Evolutionary conservation across 2,888 invertebrate genomes (phyloP), one percentile per base, ranked within the genome.

Genomic region (Idaea biselata): DNA sequence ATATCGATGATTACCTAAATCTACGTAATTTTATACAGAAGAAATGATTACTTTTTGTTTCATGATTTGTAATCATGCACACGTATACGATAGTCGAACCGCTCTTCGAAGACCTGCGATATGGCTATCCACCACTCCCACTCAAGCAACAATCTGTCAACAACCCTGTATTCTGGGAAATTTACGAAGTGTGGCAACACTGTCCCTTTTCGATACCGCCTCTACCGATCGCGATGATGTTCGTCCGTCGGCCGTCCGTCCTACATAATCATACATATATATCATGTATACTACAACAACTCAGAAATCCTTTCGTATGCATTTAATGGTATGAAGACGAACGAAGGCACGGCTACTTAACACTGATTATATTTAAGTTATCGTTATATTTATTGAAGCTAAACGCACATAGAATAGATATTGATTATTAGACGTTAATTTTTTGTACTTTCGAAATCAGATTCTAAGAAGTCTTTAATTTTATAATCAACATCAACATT

Each of bases 361-460:
- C 84, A 87, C 83, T 86, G 86, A 88, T 82, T 82, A 81, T 83
- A 80, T 74, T 75, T 72, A 76, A 71, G 76, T 75, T 66, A 70
- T 67, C 66, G 63, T 70, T 68, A 66, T 8, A 80, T 81, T 79
- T 78, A 86, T 78, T 82, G 86, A 91, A 92, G 91, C 91, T 89
- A 89, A 90, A 91, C 87, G 88, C 85, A 88, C 86, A 86, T 89
- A 90, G 82, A 90, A 84, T 88, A 89, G 79, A 73, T 78, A 87
- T 85, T 86, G 87, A 85, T 89, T 86, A 81, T 84, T 81, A 88
- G 85, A 90, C 88, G 86, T 89, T 81, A 83, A 83, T 84, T 87
- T 44, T 91, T 92, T 92, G 91, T 92, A 92, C 91, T 92, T 88
- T 92, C 88, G 85, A 89, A 89, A 89, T 90, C 90, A 90, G 91